Evolutionary conservation across 2,888 invertebrate genomes (phyloP).

Genomic region (Drosophila borborema): DNA sequence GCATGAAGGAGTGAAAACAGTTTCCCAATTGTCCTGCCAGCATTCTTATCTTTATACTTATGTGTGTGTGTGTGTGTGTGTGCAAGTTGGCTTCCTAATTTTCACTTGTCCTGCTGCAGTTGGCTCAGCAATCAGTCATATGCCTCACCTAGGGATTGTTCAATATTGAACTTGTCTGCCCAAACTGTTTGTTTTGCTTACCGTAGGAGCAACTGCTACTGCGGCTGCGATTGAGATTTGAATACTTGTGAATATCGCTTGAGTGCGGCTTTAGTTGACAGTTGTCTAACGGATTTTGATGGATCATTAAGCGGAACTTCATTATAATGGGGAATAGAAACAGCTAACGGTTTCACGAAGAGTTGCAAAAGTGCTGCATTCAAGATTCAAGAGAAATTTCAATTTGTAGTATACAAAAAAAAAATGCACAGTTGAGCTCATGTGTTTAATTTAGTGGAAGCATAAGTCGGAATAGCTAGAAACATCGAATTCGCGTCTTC

Average conservation of each 20-base stretch:
- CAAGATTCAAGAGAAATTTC: not conserved
- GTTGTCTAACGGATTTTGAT: constrained; percentile 62
- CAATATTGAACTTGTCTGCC: constrained; percentile 56
- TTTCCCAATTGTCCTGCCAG: constrained; percentile 57
- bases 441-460: not conserved
- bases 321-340: constrained; percentile 21
- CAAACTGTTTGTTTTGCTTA: constrained; percentile 38
- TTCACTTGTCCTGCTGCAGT: constrained; percentile 60
- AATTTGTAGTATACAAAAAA: not conserved
- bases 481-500: not conserved
- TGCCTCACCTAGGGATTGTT: constrained; percentile 59
- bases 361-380: not conserved
- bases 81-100: constrained; percentile 42
- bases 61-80: not conserved
- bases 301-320: constrained; percentile 68
- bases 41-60: not conserved
- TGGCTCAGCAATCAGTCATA: constrained; percentile 65
- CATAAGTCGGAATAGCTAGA: not conserved
- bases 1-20: constrained; percentile 80
- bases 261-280: constrained; percentile 63
- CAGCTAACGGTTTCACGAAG: constrained; percentile 14
- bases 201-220: constrained; percentile 53
- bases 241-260: constrained; percentile 35
- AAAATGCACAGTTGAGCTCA: not conserved
- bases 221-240: constrained; percentile 39